Evolutionary conservation across 2,888 invertebrate species (phyloP), one percentile per base, ranked within the genome.

Genomic region (Apodemia zela): DNA sequence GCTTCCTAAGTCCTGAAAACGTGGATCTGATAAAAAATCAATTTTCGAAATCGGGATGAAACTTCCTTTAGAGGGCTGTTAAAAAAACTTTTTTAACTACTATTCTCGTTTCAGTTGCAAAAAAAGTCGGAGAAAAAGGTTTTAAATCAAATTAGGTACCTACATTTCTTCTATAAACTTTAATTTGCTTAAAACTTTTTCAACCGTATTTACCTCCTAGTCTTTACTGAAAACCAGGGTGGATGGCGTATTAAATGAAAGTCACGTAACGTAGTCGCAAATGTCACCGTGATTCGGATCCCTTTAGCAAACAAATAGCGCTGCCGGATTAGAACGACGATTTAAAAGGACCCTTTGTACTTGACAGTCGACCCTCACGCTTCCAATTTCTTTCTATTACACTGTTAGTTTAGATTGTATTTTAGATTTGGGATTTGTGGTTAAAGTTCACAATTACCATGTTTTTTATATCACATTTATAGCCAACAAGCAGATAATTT

Each of bases 241-340:
- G 57, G 29, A n/a, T 57, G 57, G 29, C 7, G 57, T 73, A 79
- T 78, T 73, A 73, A 70, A 80, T 78, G 73, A 73, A 70, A 80
- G 83, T 87, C 89, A 88, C 89, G 88, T 84, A 72, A 69, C 67
- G 73, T 69, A 69, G 74, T 74, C 71, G 69, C 73, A 69, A 69
- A 71, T 68, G 69, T 71, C 63, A 54, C 18, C 29, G 35, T 61
- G 51, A 71, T 57, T 57, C 29, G 73, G 76, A 80, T 87, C 87
- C 89, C 85, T 86, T 89, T 87, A 89, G 87, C 82, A 86, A 86
- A 88, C 85, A 85, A 86, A 89, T 85, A 72, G 75, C 72, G 69
- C 65, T 70, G 8, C 75, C 76, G 76, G 81, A 83, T 84, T 80
- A 82, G 78, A 82, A 84, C 74, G 81, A 79, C 84, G 80, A 84